These are phyloP conservation scores for Homalodisca vitripennis DNA, from an alignment of 1,140 invertebrate species.

Conservation along the genomic window DNA sequence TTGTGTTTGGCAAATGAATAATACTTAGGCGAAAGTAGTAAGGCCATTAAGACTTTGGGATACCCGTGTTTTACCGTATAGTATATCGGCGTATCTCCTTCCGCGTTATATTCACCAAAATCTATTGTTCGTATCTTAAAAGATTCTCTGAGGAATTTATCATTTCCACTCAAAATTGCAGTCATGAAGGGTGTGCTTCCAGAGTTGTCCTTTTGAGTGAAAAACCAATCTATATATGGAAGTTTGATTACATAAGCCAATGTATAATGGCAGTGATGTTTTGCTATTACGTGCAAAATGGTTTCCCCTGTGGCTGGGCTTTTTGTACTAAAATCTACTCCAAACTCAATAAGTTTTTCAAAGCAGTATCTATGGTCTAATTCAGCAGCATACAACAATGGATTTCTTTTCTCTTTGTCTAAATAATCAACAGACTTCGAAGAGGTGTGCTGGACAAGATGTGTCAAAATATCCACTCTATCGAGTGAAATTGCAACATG, in stretches of 20 bases:
- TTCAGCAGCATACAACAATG: conserved; percentile 12
- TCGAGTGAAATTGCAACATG: neutral
- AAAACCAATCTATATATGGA: neutral
- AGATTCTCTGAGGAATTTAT: neutral
- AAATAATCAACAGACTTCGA: neutral
- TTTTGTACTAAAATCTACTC: neutral
- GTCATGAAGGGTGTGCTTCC: conserved; percentile 15
- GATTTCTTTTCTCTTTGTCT: neutral
- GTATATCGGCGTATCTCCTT: conserved; percentile 6
- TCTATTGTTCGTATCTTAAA: neutral
- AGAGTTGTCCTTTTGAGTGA: neutral
- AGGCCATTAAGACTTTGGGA: neutral
- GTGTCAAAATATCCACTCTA: conserved; percentile 4
- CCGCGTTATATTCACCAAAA: neutral
- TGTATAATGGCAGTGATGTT: neutral
- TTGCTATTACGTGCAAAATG: neutral
- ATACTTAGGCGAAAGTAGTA: neutral
- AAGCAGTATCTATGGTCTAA: neutral
- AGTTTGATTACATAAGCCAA: neutral
- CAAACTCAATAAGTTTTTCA: neutral
- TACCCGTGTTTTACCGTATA: conserved; percentile 8
- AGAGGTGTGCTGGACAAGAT: neutral
- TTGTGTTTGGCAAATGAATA: neutral
- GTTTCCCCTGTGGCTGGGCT: neutral
- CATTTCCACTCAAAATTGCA: neutral